Evolutionary conservation across 2,888 invertebrate species (phyloP).

Genomic region (Drosophila helvetica): DNA sequence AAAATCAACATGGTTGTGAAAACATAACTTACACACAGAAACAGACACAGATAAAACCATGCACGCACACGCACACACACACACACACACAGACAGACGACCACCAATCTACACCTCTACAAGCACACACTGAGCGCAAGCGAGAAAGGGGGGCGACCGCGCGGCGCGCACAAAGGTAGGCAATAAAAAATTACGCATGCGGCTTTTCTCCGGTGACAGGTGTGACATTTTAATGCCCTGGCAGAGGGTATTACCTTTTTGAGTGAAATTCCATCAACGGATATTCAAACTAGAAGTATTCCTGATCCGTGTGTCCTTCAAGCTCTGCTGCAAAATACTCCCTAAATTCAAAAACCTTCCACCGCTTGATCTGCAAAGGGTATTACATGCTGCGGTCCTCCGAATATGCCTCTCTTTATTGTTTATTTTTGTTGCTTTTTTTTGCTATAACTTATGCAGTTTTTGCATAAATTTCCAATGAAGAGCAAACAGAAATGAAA

Average conservation of each 20-base stretch:
- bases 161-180: slow-evolving; percentile 48
- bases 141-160: background rate
- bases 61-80: slow-evolving; percentile 30
- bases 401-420: background rate
- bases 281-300: background rate
- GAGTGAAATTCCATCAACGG: background rate
- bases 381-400: background rate
- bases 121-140: background rate
- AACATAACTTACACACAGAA: slow-evolving; percentile 40
- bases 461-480: slow-evolving; percentile 55
- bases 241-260: slow-evolving; percentile 7
- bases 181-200: slow-evolving; percentile 49
- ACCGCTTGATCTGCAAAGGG: background rate
- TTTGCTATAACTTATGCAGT: slow-evolving; percentile 51
- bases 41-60: slow-evolving; percentile 8
- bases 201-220: slow-evolving; percentile 32
- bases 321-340: background rate
- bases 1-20: slow-evolving; percentile 72
- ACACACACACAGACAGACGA: slow-evolving; percentile 20
- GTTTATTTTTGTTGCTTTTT: slow-evolving; percentile 9
- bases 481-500: slow-evolving; percentile 27
- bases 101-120: background rate
- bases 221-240: slow-evolving; percentile 32
- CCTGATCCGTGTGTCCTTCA: background rate
- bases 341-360: background rate